Evolutionary conservation across 2,888 invertebrate genomes (phyloP), one percentile per base, ranked within the genome.

Genomic region (Alsophila aescularia): DNA sequence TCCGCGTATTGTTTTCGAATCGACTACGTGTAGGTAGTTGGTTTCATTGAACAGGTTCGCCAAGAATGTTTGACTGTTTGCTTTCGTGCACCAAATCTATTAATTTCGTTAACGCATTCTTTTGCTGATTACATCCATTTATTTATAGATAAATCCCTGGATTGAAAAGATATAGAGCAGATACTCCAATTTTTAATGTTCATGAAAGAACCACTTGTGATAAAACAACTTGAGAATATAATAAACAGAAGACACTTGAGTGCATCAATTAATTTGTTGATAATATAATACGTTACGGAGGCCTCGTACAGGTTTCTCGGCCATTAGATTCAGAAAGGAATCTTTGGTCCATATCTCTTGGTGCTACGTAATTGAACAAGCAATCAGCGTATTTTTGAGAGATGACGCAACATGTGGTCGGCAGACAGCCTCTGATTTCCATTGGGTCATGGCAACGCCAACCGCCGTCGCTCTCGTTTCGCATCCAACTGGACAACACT

Each of bases 371-470:
- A 73, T 72, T 75, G 68, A 69, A 66, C 67, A 57, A 66, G 60
- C 68, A 64, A 67, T 66, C 59, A 72, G 66, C 69, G 67, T 67
- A 73, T 69, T 70, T 73, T 70, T 63, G 66, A 70, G 65, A 69
- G 64, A 66, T 75, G 75, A 77, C 71, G 77, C 72, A 74, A 78
- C 63, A 66, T 69, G 65, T 64, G 58, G 59, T 64, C 67, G 58
- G 60, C 62, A 60, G 58, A 62, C 64, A 66, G 67, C 64, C 66
- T 68, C 67, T 69, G 68, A 73, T 73, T 74, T 73, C 65, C 64
- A 72, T 70, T 69, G 60, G 70, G 63, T 66, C 62, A 67, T 47
- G 58, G 66, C 56, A 58, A 60, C 53, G 48, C 52, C 39, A 47
- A 51, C 62, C 65, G 53, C 65, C 64, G 59, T 40, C 64, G 59